Conservation (phyloP, 2,113 vertebrate species). For the Otus sunia region DNA sequence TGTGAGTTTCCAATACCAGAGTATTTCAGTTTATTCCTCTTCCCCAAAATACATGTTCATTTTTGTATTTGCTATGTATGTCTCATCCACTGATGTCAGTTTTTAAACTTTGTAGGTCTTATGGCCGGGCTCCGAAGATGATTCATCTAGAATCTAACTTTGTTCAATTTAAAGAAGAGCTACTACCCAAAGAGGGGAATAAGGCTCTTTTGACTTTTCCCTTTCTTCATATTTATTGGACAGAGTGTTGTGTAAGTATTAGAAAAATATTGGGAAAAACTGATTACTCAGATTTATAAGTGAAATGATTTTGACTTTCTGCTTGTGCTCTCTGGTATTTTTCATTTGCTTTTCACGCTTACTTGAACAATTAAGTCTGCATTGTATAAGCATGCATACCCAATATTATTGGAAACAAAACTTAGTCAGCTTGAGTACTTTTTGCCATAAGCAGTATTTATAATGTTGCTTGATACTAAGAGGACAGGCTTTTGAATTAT, state of each 20-base stretch:
- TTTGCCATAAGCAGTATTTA: background rate
- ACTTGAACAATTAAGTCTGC: background rate
- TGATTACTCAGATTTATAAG: background rate
- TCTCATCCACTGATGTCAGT: background rate
- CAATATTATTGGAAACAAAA: background rate
- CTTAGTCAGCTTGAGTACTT: background rate
- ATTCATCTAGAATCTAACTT: constrained; percentile 99
- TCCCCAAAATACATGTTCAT: background rate
- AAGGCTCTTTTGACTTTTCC: constrained; percentile 97
- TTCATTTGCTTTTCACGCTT: background rate
- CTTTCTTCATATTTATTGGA: constrained; percentile 98
- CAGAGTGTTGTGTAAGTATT: constrained; percentile 95
- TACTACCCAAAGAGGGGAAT: constrained; percentile 96
- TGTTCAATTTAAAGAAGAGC: constrained; percentile 97
- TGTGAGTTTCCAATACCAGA: background rate
- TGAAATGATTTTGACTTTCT: background rate
- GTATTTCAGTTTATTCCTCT: background rate
- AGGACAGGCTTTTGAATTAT: background rate
- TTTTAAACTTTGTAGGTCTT: constrained; percentile 81
- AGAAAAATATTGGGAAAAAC: background rate
- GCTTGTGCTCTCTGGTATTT: background rate
- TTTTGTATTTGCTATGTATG: background rate
- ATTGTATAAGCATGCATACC: background rate
- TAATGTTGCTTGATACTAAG: background rate
- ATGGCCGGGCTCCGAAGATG: constrained; percentile 97